A percentile compares a stretch with the other conserved stretches of the same genome.
Conservation (phyloP, 2,888 invertebrate genomes). For the Agrotis ipsilon region DNA sequence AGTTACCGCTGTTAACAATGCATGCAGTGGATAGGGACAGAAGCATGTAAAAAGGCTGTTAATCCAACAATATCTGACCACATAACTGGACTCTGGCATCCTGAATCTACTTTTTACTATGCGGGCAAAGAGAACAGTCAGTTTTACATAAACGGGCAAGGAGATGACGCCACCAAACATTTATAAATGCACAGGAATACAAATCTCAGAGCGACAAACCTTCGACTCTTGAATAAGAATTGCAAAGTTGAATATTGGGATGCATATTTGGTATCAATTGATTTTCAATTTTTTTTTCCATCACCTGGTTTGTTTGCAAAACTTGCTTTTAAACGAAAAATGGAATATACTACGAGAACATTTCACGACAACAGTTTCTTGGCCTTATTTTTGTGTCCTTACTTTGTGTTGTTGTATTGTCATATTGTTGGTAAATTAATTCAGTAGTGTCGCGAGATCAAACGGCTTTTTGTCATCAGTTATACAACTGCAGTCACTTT, state of each 20-base stretch:
- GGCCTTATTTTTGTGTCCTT: background rate
- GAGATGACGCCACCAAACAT: conserved; percentile 46
- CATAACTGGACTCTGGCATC: background rate
- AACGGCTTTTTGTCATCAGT: background rate
- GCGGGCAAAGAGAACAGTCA: conserved; percentile 31
- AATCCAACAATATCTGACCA: background rate
- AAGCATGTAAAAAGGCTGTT: background rate
- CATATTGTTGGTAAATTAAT: conserved; percentile 6
- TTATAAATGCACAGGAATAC: conserved; percentile 59
- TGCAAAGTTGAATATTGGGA: conserved; percentile 28
- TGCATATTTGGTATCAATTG: conserved; percentile 37
- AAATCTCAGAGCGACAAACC: conserved; percentile 51
- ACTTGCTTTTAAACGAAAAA: background rate
- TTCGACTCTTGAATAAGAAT: conserved; percentile 54
- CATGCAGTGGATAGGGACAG: background rate
- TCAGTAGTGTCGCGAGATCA: background rate
- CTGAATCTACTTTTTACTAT: conserved; percentile 20
- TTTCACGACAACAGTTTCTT: background rate
- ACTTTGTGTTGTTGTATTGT: background rate
- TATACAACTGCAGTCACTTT: conserved; percentile 2
- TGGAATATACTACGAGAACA: background rate
- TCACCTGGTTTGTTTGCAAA: conserved; percentile 1
- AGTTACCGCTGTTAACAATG: background rate
- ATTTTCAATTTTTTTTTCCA: conserved; percentile 4
- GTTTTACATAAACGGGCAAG: conserved; percentile 48